Base-by-base conservation (phyloP, 2,797 vertebrate species). In the Platalea minor region DNA sequence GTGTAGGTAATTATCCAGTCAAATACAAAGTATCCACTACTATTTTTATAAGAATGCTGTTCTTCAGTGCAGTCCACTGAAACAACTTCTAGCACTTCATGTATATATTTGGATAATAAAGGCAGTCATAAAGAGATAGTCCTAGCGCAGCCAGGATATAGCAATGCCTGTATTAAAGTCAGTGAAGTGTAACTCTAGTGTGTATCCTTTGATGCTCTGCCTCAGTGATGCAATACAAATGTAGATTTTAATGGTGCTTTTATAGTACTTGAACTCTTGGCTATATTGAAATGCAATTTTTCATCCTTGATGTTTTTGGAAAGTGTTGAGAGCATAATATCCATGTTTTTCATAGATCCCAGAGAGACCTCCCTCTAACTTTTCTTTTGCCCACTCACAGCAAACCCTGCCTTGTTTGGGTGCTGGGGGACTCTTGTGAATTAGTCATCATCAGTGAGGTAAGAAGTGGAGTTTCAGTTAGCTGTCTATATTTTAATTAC, bases 201-300 rank as follows among this genome's bases (percentile, higher is more conserved):
- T 80, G n/a, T 77, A 67, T 93, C 63, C 93, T 96, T 94, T 93
- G 85, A 94, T 92, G 53, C 75, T 95, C 33, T 95, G 77, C 86
- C 87, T 83, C 88, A 74, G 74, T 83, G 80, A 88, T 89, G 87
- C 90, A 78, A 72, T 72, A 87, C 46, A 88, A 93, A 87, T 80
- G 81, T 48, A 81, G n/a, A 6, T 94, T 96, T 96, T 91, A 93
- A 85, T 81, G 56, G 41, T 67, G 53, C 60, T 95, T 96, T 90
- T 92, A 86, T 43, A 74, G 76, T 61, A 64, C 74, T 91, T 94
- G 65, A 94, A 95, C 75, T 87, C 76, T 84, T 88, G 83, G 57
- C 64, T 94, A n/a, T 65, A 93, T n/a, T 88, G 87, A 91, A 92
- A 76, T 45, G 64, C 91, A 69, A 1, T 89, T 93, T 89, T 95